A percentile compares a stretch with the other conserved stretches of the same genome.
These are phyloP conservation scores for Melanostigma gelatinosum DNA, from an alignment of 2,113 vertebrate species.

Conservation along the genomic window DNA sequence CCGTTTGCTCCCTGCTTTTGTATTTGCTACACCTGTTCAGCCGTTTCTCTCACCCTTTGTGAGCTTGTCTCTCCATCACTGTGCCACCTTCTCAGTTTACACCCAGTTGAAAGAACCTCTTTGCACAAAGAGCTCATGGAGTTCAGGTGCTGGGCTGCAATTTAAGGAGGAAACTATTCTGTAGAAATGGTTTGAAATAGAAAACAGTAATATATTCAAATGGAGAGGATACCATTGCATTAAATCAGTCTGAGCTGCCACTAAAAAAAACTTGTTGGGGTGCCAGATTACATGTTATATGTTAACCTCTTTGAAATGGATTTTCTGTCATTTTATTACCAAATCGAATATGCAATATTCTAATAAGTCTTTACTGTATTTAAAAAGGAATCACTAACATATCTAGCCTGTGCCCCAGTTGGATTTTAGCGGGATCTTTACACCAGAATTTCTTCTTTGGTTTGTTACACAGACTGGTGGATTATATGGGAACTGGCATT, in stretches of 20 bases:
- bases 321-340: background rate
- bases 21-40: slow-evolving; percentile 14
- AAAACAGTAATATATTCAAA: background rate
- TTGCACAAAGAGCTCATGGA: background rate
- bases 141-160: background rate
- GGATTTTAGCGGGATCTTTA: background rate
- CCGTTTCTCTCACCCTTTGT: slow-evolving; percentile 35
- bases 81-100: slow-evolving; percentile 39
- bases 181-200: background rate
- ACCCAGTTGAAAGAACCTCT: slow-evolving; percentile 7
- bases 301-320: background rate
- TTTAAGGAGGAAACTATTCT: background rate
- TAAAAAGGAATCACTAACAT: background rate
- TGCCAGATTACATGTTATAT: too few species aligned
- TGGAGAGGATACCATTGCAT: background rate
- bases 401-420: background rate
- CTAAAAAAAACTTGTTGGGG: too few species aligned
- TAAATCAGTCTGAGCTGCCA: background rate
- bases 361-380: background rate
- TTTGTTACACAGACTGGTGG: background rate
- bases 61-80: slow-evolving; percentile 34
- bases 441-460: background rate
- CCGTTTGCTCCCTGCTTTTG: slow-evolving; percentile 16
- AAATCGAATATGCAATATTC: background rate
- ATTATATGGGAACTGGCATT: background rate